phyloP scores from a whole-genome alignment of 2,113 vertebrate genomes.

The Rhombomys opimus region DNA sequence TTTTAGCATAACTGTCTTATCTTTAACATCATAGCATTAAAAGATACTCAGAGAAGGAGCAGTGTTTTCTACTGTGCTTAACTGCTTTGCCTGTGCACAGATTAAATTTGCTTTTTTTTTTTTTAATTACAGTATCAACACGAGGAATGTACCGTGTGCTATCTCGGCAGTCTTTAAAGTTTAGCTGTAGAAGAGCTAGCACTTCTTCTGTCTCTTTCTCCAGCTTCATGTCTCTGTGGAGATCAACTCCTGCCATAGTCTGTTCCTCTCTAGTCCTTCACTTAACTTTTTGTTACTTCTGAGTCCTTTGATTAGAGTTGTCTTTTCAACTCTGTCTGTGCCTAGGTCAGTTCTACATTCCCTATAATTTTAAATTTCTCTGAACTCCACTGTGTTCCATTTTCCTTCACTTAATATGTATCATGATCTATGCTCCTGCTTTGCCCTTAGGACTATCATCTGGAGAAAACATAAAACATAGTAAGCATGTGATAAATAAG shows the following conservation, averaged over 20 bases:
- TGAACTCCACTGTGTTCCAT: not conserved
- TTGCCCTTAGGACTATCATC: not conserved
- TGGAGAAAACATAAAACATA: constrained; percentile 5
- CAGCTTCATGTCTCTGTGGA: not conserved
- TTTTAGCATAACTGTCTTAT: not conserved
- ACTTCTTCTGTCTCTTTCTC: not conserved
- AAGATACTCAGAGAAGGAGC: not conserved
- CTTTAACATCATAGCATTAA: not conserved
- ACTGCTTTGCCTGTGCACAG: not conserved
- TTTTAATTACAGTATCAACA: not conserved
- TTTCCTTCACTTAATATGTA: constrained; percentile 2
- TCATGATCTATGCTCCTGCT: not conserved
- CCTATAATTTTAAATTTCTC: not conserved
- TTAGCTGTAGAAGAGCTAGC: not conserved
- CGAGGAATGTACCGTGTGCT: not conserved
- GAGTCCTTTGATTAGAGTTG: not conserved
- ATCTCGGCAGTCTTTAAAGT: not conserved
- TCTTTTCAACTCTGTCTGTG: not conserved
- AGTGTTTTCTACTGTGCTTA: too few relatives aligned
- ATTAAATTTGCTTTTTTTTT: not conserved
- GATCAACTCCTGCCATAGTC: not conserved
- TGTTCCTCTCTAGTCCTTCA: not conserved
- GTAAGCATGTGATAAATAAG: constrained; percentile 14
- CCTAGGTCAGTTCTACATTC: not conserved
- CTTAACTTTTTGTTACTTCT: not conserved